Base-by-base conservation (phyloP, 2,113 vertebrate species). In the Thalassoma bifasciatum region DNA sequence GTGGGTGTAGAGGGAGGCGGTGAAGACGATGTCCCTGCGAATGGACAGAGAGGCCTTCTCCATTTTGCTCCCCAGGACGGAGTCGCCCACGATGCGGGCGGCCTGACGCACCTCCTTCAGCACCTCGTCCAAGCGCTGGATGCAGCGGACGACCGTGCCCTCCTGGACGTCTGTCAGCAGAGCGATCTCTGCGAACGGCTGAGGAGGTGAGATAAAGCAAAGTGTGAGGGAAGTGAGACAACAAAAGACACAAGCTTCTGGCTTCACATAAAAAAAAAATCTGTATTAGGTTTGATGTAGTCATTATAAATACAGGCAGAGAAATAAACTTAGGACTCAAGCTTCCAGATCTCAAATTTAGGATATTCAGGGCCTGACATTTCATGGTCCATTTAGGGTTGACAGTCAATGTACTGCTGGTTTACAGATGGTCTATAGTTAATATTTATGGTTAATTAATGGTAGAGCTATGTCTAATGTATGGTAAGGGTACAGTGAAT, bases 11-110 rank as follows among this genome's bases (percentile, higher is more conserved):
- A 98, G 95, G 47, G 96, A 97, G 40, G 96, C 96, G 0, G 96
- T 96, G 81, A 98, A 98, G 73, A 98, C 96, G 0, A 98, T 98
- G 93, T 98, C 96, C 64, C 96, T 92, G 81, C 96, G 95, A 51
- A 98, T 94, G 80, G 96, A 86, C 42, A 96, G 91, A 4, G 96
- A 96, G 0, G 96, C 96, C 0, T 87, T 92, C 87, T 98, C 96
- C 96, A 98, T 97, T 91, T 97, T 97, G 77, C 95, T 96, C 8
- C 95, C 94, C 37, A 98, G 90, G 12, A 96, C 95, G 0, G 96
- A 96, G 88, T 98, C 96, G 0, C 96, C 96, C 0, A 97, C 94
- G 24, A 97, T 93, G 14, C 96, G 95, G 14, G 96, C 96, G 0
- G 96, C 96, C 57, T 96, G 95, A 5, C 96, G 91, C 76, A 98